Conservation (phyloP, 23 tunicate species). For the Ascidia mentula region DNA sequence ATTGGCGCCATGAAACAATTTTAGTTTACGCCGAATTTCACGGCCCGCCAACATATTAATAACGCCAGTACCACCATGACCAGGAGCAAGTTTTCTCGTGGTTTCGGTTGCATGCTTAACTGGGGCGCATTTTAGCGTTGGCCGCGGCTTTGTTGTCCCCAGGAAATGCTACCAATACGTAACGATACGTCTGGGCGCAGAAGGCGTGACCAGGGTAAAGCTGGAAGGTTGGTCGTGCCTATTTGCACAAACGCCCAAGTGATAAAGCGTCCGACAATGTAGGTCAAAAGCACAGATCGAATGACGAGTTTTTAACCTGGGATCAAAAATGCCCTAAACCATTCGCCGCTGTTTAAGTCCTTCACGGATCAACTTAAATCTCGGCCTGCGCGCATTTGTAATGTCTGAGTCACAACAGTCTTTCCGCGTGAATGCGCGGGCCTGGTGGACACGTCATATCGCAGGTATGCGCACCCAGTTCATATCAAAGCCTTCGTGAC, state of each 20-base stretch:
- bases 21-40: too few species aligned
- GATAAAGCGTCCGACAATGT: background rate
- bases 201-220: too few species aligned
- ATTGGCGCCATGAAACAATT: too few species aligned
- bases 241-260: background rate
- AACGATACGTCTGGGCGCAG: too few species aligned
- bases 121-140: too few species aligned
- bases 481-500: background rate
- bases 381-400: background rate
- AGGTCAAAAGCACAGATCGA: background rate
- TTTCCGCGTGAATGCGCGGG: background rate
- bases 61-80: too few species aligned
- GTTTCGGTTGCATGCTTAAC: too few species aligned
- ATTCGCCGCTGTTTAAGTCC: background rate
- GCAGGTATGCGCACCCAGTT: background rate
- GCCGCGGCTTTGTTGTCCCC: too few species aligned
- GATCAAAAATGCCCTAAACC: background rate
- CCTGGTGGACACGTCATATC: background rate
- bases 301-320: background rate
- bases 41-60: too few species aligned
- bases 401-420: background rate
- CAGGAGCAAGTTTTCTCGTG: too few species aligned
- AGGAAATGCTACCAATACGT: too few species aligned
- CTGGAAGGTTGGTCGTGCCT: background rate
- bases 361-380: background rate